Conservation (phyloP, 2,797 vertebrate species). For the Sorex maritimensis region DNA sequence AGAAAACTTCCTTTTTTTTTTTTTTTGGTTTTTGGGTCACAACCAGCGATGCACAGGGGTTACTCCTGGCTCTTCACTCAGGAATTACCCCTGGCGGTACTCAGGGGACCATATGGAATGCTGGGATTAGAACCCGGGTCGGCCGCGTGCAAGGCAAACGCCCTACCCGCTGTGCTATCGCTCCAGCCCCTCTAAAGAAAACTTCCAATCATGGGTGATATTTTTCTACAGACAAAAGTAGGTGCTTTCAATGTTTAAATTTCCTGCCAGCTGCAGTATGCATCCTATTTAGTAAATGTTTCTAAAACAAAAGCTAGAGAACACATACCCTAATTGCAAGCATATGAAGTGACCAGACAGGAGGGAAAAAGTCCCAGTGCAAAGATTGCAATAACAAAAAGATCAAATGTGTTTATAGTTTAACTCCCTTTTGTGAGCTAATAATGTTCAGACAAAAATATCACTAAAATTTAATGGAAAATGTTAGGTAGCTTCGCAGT, state of each 20-base stretch:
- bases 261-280: not conserved
- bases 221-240: conserved; percentile 30
- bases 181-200: conserved; percentile 30
- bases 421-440: not conserved
- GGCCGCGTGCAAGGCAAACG: no score
- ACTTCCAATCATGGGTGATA: conserved; percentile 16
- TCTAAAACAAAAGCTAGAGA: not conserved
- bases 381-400: not conserved
- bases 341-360: not conserved
- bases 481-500: not conserved
- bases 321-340: not conserved
- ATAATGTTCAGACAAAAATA: not conserved
- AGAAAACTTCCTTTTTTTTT: conserved; percentile 3
- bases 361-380: not conserved
- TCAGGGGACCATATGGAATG: no score
- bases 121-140: no score
- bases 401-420: not conserved
- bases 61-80: no score
- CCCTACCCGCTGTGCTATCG: no score
- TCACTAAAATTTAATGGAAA: not conserved
- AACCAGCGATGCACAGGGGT: no score
- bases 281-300: not conserved
- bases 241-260: not conserved
- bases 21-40: no score
- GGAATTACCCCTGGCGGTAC: no score